phyloP scores from a whole-genome alignment of 2,888 invertebrate species.

The Anarsia innoxiella region DNA sequence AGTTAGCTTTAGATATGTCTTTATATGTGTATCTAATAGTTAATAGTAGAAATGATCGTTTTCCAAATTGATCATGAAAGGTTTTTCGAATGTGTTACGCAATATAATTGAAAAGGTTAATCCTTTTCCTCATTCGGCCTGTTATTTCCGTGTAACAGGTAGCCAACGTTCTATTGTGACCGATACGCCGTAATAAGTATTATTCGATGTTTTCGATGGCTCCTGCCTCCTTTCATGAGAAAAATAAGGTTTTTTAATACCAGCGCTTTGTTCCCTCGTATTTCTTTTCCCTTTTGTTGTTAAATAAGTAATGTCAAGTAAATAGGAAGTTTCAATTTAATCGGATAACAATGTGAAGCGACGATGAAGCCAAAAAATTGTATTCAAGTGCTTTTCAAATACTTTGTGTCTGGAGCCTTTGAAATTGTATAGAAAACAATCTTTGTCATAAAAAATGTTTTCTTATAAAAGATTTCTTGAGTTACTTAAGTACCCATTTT shows the following conservation, averaged over 20 bases:
- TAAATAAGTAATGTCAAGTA: slow-evolving; percentile 31
- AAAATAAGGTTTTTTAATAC: slow-evolving; percentile 43
- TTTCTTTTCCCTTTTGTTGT: slow-evolving; percentile 38
- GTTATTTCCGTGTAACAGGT: slow-evolving; percentile 33
- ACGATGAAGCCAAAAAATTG: slow-evolving; percentile 22
- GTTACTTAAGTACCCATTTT: too few species aligned
- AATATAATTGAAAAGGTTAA: too few species aligned
- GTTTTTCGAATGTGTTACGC: too few species aligned
- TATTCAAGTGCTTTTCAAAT: slow-evolving; percentile 15
- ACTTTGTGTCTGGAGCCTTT: too few species aligned
- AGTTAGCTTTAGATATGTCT: too few species aligned
- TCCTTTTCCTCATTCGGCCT: too few species aligned
- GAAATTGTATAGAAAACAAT: neutral
- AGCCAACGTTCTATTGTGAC: slow-evolving; percentile 30
- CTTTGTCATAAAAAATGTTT: too few species aligned
- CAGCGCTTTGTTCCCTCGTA: slow-evolving; percentile 32
- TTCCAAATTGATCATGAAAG: too few species aligned
- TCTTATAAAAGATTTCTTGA: too few species aligned
- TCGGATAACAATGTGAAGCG: slow-evolving; percentile 27
- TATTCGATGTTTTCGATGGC: slow-evolving; percentile 49
- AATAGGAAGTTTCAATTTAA: slow-evolving; percentile 16
- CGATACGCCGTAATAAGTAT: slow-evolving; percentile 45
- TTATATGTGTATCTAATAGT: too few species aligned
- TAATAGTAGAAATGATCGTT: too few species aligned
- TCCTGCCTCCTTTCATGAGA: slow-evolving; percentile 33